Percentiles rank a stretch among this genome's conserved stretches.
These are phyloP conservation scores for Polia nebulosa DNA, from an alignment of 2,888 invertebrate species.

Conservation along the genomic window DNA sequence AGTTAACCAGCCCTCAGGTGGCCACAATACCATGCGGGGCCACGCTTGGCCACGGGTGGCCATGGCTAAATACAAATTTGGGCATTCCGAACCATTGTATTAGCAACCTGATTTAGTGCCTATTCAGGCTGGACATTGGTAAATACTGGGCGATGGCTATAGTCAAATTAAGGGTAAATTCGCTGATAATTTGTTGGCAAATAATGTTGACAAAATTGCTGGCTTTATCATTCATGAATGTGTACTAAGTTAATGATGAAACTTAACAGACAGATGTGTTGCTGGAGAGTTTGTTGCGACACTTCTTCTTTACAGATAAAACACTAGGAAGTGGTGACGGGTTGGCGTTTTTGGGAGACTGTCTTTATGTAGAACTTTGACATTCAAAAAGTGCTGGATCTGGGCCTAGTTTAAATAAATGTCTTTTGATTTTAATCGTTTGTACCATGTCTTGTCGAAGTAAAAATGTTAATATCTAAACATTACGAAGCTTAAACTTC, in stretches of 20 bases:
- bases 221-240: neutral
- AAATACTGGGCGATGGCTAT: slow-evolving; percentile 31
- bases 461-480: neutral
- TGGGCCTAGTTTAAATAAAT: too few species aligned
- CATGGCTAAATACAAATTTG: slow-evolving; percentile 66
- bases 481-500: neutral
- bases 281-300: too few species aligned
- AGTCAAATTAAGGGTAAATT: slow-evolving; percentile 31
- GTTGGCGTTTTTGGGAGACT: too few species aligned
- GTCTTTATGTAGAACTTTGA: too few species aligned
- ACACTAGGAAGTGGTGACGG: too few species aligned
- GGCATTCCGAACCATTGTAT: slow-evolving; percentile 58
- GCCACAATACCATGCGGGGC: slow-evolving; percentile 50
- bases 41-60: too few species aligned
- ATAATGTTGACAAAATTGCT: slow-evolving; percentile 6
- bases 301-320: too few species aligned
- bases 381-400: too few species aligned
- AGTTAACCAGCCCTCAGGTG: slow-evolving; percentile 77
- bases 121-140: slow-evolving; percentile 40
- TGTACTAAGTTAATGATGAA: neutral
- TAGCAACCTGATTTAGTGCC: slow-evolving; percentile 61
- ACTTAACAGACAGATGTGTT: too few species aligned
- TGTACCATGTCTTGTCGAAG: neutral
- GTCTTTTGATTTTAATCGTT: too few species aligned
- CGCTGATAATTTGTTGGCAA: slow-evolving; percentile 18